Evolutionary conservation across 2,797 vertebrate genomes (phyloP), one percentile per base, ranked within the genome.

Genomic region (Dallia pectoralis): DNA sequence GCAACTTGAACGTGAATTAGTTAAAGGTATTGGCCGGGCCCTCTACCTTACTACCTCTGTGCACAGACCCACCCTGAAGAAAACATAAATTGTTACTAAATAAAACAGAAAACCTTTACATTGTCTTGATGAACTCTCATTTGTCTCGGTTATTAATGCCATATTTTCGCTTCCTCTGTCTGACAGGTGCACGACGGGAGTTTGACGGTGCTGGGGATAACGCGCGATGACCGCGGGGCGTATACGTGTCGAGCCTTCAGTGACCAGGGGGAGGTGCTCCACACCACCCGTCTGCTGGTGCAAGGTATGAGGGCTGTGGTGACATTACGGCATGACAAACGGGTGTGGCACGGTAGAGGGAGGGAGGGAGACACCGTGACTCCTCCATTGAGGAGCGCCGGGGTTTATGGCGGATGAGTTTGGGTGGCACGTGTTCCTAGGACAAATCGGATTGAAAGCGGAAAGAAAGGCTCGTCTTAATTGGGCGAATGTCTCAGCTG

Each of bases 191-290:
- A 95, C 2, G 96, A 99, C 4, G 97, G 97, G 78, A 98, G 95
- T 87, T 88, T 99, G 74, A 98, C 95, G 0, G 93, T 99, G 86
- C 93, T 93, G n/a, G 93, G 92, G 3, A 87, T 98, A 87, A 95
- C 91, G 65, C 93, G 98, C 77, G 95, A 98, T 77, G 98, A 99
- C 92, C 91, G 97, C 87, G 98, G 97, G 27, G 95, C 96, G 76
- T 99, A 99, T 78, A 98, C 96, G 30, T 99, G 97, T 86, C 95
- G 96, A 25, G 98, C 98, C 1, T 95, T 96, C 90, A 99, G 97
- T 79, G 96, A 98, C 91, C 97, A 99, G 86, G 98, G 98, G 68
- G 97, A 99, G 87, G 97, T 96, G 8, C 88, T 98, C 73, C 97
- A 99, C 85, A 98, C 97, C 22, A 98, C 98, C 22, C 96, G 97